Percentiles rank a stretch among this genome's conserved stretches.
Evolutionary conservation across 2,113 vertebrate species (phyloP).

Genomic region (Pteronura brasiliensis): DNA sequence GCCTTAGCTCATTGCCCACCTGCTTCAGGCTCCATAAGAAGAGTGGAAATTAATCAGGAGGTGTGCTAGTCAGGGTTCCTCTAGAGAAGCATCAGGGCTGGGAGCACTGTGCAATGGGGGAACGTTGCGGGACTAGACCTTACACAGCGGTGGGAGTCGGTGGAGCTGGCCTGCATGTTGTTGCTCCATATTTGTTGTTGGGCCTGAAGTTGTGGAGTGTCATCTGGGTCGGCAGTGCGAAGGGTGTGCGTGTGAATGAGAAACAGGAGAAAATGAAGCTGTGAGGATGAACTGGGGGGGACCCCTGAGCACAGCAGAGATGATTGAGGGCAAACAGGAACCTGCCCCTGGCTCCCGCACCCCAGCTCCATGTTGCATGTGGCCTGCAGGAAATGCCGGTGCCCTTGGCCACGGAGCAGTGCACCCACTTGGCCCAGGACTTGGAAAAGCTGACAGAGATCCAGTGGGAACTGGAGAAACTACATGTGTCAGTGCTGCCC

Average conservation of each 20-base stretch:
- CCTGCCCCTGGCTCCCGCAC: background rate
- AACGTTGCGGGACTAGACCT: background rate
- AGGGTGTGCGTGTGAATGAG: background rate
- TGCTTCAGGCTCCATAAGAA: background rate
- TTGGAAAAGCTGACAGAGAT: background rate
- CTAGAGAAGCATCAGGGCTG: background rate
- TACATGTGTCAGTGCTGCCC: background rate
- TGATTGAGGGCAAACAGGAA: background rate
- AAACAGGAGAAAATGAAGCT: background rate
- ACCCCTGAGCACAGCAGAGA: background rate
- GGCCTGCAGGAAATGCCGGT: no score
- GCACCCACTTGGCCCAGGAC: background rate
- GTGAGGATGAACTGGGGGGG: background rate
- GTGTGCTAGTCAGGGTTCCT: background rate
- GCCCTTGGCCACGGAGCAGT: background rate
- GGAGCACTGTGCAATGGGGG: rapidly evolving
- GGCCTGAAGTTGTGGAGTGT: background rate
- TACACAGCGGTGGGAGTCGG: rapidly evolving
- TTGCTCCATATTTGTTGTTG: background rate
- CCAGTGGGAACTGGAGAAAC: background rate
- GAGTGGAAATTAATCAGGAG: background rate
- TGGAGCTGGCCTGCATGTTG: rapidly evolving
- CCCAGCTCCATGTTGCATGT: background rate
- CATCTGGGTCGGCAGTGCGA: rapidly evolving
- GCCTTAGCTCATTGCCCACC: background rate